Evolutionary conservation across 2,888 invertebrate genomes (phyloP).

Genomic region (Pyrrhia umbra): DNA sequence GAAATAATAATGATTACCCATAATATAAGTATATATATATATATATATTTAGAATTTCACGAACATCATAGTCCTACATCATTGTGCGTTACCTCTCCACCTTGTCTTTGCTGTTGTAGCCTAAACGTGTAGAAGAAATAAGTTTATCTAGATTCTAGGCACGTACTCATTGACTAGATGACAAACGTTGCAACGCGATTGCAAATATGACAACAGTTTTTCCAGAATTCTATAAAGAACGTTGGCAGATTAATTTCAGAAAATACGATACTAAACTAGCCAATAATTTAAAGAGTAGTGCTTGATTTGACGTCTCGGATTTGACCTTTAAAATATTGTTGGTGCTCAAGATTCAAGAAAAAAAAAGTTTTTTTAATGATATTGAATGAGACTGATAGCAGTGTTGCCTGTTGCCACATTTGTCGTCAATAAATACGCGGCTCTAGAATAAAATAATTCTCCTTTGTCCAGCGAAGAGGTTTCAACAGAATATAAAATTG

Average conservation of each 20-base stretch:
- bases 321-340: no score
- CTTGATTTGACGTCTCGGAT: no score
- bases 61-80: conserved; percentile 41
- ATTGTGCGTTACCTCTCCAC: conserved; percentile 53
- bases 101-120: conserved; percentile 50
- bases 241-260: no score
- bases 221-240: no score
- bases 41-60: conserved; percentile 52
- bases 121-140: conserved; percentile 30
- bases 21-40: conserved; percentile 6
- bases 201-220: neutral
- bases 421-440: conserved; percentile 5
- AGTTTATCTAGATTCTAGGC: conserved; percentile 10
- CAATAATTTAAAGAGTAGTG: no score
- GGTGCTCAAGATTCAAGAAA: no score
- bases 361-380: no score
- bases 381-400: no score
- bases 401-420: conserved; percentile 2
- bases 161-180: conserved; percentile 1
- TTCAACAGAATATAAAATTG: conserved; percentile 52
- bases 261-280: no score
- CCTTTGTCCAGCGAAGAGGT: conserved; percentile 37
- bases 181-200: conserved; percentile 9
- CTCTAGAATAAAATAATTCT: conserved; percentile 18
- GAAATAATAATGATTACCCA: conserved; percentile 7